A percentile compares a stretch with the other conserved stretches of the same genome.
Conservation (phyloP, 2,888 invertebrate species). For the Ligdia adustata region DNA sequence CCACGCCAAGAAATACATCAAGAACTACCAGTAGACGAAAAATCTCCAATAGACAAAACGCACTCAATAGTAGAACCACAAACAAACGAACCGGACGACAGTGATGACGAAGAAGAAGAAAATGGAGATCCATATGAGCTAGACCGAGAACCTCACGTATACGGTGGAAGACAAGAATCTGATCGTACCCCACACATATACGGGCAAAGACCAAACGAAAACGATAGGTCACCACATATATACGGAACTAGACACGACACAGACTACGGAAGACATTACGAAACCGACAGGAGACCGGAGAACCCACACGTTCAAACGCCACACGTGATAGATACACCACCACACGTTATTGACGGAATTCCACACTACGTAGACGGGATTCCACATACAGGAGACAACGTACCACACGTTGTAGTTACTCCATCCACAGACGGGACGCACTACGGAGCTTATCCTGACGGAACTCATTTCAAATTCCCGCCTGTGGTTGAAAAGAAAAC, state of each 20-base stretch:
- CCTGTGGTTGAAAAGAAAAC: constrained; percentile 23
- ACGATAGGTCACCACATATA: constrained; percentile 21
- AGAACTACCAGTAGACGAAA: constrained; percentile 31
- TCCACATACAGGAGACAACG: constrained; percentile 16
- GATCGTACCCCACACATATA: constrained; percentile 15
- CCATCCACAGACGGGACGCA: constrained; percentile 13
- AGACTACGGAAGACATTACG: constrained; percentile 16
- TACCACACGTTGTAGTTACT: constrained; percentile 19
- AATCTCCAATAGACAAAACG: constrained; percentile 19
- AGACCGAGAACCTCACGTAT: constrained; percentile 24
- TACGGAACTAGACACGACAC: constrained; percentile 24
- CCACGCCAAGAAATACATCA: constrained; percentile 30
- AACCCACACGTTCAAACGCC: constrained; percentile 12
- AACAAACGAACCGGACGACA: constrained; percentile 15
- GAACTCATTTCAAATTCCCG: constrained; percentile 26
- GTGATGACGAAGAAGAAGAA: constrained; percentile 10
- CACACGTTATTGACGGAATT: constrained; percentile 28
- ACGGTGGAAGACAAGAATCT: constrained; percentile 11
- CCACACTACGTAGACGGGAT: constrained; percentile 25
- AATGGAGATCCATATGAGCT: constrained; percentile 19
- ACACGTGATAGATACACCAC: constrained; percentile 22
- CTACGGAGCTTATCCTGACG: constrained; percentile 15
- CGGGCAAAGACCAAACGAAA: constrained; percentile 10
- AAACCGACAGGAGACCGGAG: constrained; percentile 21
- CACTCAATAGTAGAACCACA: constrained; percentile 22